Percentiles rank a stretch among this genome's conserved stretches.
These are phyloP conservation scores for Lithobius niger DNA, from an alignment of 1,140 invertebrate genomes.

Conservation along the genomic window DNA sequence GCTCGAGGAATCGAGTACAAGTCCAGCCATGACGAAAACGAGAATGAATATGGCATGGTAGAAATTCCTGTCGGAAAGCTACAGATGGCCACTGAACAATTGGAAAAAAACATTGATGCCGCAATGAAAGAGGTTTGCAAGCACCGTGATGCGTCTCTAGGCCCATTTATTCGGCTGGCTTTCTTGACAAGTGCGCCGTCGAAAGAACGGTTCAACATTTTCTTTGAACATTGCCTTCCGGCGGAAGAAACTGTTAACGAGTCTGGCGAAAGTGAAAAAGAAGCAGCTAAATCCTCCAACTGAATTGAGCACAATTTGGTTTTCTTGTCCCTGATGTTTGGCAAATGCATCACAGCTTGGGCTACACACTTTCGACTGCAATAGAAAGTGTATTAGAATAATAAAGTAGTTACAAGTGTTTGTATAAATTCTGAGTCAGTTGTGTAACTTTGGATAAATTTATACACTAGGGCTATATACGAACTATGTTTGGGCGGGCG, in stretches of 20 bases:
- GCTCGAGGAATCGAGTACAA: not conserved
- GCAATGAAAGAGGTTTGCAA: conserved; percentile 47
- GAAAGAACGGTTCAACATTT: conserved; percentile 47
- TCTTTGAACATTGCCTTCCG: conserved; percentile 42
- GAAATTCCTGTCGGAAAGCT: conserved; percentile 34
- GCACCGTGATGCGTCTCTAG: conserved; percentile 44
- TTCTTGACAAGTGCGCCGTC: conserved; percentile 40
- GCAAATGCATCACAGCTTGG: too few species aligned
- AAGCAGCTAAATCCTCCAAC: too few species aligned
- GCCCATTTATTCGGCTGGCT: conserved; percentile 48
- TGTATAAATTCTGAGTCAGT: too few species aligned
- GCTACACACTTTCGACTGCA: too few species aligned
- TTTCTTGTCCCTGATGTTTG: too few species aligned
- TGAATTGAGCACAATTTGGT: too few species aligned
- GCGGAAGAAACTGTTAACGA: conserved; percentile 20
- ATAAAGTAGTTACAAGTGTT: too few species aligned
- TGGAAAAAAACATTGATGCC: conserved; percentile 53
- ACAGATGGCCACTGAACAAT: conserved; percentile 48
- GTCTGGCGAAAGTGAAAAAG: too few species aligned
- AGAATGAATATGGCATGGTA: not conserved
- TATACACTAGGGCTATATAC: too few species aligned
- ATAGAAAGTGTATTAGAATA: too few species aligned
- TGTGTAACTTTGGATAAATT: too few species aligned
- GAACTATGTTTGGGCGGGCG: too few species aligned
- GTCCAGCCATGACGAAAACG: not conserved